These are phyloP conservation scores for Drosophila kanekoi DNA, from an alignment of 2,888 invertebrate species.

Conservation along the genomic window DNA sequence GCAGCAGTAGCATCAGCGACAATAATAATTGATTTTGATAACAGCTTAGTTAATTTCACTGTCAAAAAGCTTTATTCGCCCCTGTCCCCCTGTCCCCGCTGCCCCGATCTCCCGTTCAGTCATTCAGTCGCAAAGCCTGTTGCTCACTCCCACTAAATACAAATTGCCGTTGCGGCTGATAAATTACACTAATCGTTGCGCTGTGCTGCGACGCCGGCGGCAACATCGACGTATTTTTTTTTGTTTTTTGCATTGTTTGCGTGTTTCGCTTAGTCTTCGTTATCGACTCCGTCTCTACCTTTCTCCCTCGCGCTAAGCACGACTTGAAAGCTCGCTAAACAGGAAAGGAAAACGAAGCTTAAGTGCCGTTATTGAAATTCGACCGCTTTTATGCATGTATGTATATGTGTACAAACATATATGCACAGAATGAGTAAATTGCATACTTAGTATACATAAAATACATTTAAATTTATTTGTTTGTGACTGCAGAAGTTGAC, in stretches of 20 bases:
- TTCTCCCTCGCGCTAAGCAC: conserved; percentile 31
- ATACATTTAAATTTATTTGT: conserved; percentile 31
- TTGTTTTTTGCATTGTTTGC: conserved; percentile 20
- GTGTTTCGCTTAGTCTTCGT: conserved; percentile 16
- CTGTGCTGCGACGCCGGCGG: conserved; percentile 6
- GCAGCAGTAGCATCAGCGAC: conserved; percentile 35
- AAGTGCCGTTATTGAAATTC: conserved; percentile 57
- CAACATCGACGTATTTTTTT: conserved; percentile 6
- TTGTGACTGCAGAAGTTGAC: conserved; percentile 35
- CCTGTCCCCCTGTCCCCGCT: background rate
- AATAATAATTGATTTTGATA: conserved; percentile 71
- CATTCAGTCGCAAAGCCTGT: conserved; percentile 1
- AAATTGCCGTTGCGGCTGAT: conserved; percentile 69
- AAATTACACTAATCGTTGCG: conserved; percentile 67
- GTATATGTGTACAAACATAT: too few relatives aligned
- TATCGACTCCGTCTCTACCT: conserved; percentile 16
- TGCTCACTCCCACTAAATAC: conserved; percentile 48
- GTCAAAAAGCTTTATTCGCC: conserved; percentile 54
- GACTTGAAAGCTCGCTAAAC: conserved; percentile 48
- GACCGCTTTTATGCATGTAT: conserved; percentile 26
- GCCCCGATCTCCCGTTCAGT: too few relatives aligned
- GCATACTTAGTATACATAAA: background rate
- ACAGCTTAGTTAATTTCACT: conserved; percentile 60
- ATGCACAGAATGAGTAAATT: background rate
- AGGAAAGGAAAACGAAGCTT: conserved; percentile 48